A percentile compares a stretch with the other conserved stretches of the same genome.
phyloP scores from a whole-genome alignment of 2,113 vertebrate species.

The Crotalus helleri region DNA sequence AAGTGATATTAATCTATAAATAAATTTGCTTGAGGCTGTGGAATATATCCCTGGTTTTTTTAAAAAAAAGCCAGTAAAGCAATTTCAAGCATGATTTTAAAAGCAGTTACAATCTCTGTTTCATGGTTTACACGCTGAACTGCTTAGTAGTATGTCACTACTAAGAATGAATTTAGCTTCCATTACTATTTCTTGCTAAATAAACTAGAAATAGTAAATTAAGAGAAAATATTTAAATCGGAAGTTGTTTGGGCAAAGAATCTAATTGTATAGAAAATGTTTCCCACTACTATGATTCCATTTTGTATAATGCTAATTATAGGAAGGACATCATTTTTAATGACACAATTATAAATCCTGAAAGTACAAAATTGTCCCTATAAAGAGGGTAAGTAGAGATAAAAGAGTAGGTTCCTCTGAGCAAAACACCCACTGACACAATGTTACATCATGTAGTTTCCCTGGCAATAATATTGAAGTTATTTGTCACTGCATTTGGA shows the following conservation, averaged over 20 bases:
- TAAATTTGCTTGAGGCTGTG: neutral
- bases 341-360: neutral
- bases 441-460: neutral
- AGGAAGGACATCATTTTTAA: neutral
- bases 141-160: neutral
- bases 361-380: neutral
- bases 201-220: neutral
- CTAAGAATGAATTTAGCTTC: neutral
- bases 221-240: neutral
- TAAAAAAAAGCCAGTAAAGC: neutral
- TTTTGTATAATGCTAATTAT: neutral
- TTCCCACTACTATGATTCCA: neutral
- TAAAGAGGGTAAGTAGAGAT: neutral
- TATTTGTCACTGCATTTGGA: neutral
- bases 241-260: neutral
- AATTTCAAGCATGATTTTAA: neutral
- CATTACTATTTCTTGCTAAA: neutral
- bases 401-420: neutral
- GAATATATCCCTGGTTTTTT: neutral
- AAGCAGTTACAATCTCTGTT: neutral
- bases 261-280: neutral
- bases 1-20: neutral
- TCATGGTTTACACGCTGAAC: neutral
- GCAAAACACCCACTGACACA: neutral
- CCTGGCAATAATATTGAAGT: neutral